Evolutionary conservation across 1,140 invertebrate genomes (phyloP).

Genomic region (Asobara japonica): DNA sequence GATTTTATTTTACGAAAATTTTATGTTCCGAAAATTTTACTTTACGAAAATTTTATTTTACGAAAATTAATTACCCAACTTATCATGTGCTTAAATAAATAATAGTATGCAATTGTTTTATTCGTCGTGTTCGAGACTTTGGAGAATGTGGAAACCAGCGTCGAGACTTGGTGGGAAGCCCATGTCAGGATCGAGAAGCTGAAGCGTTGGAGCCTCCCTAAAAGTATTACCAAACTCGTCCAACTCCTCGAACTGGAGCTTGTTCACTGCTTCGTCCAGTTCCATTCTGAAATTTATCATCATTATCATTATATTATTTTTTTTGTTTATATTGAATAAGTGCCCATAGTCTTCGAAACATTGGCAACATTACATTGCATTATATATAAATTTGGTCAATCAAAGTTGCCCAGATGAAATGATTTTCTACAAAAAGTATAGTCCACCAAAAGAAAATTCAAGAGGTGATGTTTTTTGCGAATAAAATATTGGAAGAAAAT

Average conservation of each 20-base stretch:
- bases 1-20: no score
- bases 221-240: constrained; percentile 61
- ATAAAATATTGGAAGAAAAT: no score
- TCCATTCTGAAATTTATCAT: constrained; percentile 55
- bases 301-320: not conserved
- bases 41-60: constrained; percentile 12
- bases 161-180: constrained; percentile 65
- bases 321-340: not conserved
- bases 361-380: no score
- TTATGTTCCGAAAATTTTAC: no score
- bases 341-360: not conserved
- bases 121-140: constrained; percentile 66
- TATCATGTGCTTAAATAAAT: constrained; percentile 19
- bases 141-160: constrained; percentile 67
- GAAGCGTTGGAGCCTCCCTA: constrained; percentile 61
- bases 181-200: constrained; percentile 64
- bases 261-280: constrained; percentile 57
- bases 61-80: constrained; percentile 14
- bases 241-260: constrained; percentile 60
- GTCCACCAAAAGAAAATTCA: no score
- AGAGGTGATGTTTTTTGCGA: no score
- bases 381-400: not conserved
- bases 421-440: no score
- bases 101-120: constrained; percentile 38
- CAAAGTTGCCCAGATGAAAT: constrained; percentile 9